A percentile compares a stretch with the other conserved stretches of the same genome.
phyloP scores from a whole-genome alignment of 2,113 vertebrate genomes.

The Bambusicola thoracicus region DNA sequence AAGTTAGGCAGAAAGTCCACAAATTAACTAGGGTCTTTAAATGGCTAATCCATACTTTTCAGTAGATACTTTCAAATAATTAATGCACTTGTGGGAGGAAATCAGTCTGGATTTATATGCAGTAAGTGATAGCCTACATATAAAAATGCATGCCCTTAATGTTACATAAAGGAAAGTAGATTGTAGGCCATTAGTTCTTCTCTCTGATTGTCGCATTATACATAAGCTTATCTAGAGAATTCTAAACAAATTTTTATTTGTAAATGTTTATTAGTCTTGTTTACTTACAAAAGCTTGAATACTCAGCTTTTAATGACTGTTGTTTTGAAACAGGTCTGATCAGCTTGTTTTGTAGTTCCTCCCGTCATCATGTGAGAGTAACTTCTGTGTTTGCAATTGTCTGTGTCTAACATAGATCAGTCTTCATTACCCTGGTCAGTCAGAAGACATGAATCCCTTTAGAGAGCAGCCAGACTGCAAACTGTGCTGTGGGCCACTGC shows the following conservation, averaged over 20 bases:
- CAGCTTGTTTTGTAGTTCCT: neutral
- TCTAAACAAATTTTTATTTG: neutral
- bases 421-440: rapidly evolving
- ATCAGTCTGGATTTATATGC: neutral
- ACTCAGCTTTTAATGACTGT: neutral
- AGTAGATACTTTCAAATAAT: conserved; percentile 1
- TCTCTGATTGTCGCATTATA: neutral
- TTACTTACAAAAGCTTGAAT: neutral
- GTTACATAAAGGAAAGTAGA: neutral
- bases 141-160: neutral
- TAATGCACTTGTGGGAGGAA: neutral
- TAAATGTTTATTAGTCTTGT: neutral
- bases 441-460: neutral
- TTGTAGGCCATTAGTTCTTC: neutral
- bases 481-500: rapidly evolving
- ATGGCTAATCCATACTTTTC: conserved; percentile 13
- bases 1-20: neutral
- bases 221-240: neutral
- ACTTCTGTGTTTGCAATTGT: neutral
- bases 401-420: neutral
- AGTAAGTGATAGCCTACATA: neutral
- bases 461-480: neutral
- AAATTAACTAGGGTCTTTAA: neutral
- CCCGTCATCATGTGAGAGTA: rapidly evolving
- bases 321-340: neutral